Evolutionary conservation across 64 coral and sea anemone genomes (phyloP), one percentile per base, ranked within the genome.

Genomic region (Catalaphyllia jardinei): DNA sequence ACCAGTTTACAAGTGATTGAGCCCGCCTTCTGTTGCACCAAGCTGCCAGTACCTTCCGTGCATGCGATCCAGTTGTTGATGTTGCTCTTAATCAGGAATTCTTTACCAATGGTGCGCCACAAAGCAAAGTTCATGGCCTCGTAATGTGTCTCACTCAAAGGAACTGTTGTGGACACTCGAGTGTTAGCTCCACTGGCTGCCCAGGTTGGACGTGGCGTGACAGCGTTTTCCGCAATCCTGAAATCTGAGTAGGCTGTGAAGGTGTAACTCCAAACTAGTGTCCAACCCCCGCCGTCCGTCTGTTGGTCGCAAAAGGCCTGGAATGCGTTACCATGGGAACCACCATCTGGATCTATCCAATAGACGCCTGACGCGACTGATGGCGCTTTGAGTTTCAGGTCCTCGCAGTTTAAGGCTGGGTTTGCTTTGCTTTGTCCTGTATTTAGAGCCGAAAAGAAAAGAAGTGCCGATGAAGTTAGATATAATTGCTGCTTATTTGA

Each of bases 61-160:
- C 88, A 90, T 25, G 75, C 76, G 27, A 94, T 69, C 93, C 93
- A 94, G 88, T 94, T 94, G 28, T 90, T 90, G 88, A 94, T 94
- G 65, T 94, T 94, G 18, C 88, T 79, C 54, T 90, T 94, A 67
- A 94, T 62, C 33, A 94, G 30, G 67, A 87, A 86, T 24, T 91
- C 63, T 17, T 67, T 87, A 27, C 93, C 82, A 30, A 94, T 72
- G 13, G 14, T 52, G 67, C 73, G 86, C 93, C 93, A 94, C 12
- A 90, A 54, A 35, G 74, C 55, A 55, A 94, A 94, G 54, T 90
- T 24, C 80, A 94, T 94, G n/a, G 93, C 82, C 18, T 72, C 60
- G 50, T 64, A 80, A 20, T 86, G 14, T 4, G 88, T 86, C 33
- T 94, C 93, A 35, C 30, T 87, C 7, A 90, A 57, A 38, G 93